Percentiles rank a stretch among this genome's conserved stretches.
These are phyloP conservation scores for Leucoraja ocellata DNA, from an alignment of 2,797 vertebrate genomes.

Conservation along the genomic window DNA sequence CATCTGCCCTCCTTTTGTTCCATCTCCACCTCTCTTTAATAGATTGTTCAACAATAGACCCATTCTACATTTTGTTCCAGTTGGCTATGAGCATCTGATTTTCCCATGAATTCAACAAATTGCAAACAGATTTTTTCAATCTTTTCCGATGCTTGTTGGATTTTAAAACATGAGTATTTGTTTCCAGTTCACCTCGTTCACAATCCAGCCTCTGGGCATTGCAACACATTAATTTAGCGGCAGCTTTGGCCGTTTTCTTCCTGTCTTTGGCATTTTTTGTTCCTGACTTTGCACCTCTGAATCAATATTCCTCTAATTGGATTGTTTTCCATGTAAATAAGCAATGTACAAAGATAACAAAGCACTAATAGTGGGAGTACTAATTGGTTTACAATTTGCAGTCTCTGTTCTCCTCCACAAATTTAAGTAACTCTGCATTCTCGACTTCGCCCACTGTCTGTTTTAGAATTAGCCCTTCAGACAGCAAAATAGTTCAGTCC, in stretches of 20 bases:
- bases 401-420: no score
- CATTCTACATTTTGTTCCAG: no score
- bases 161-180: neutral
- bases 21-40: no score
- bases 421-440: neutral
- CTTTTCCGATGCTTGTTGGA: neutral
- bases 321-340: neutral
- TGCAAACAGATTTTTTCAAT: neutral
- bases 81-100: no score
- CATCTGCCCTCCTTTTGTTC: no score
- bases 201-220: neutral
- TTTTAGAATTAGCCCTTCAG: neutral
- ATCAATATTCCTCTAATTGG: neutral
- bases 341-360: no score
- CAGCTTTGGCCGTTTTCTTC: neutral
- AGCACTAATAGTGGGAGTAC: no score
- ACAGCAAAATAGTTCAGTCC: neutral
- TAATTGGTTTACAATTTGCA: neutral
- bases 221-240: neutral
- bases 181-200: neutral
- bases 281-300: neutral
- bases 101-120: no score
- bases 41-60: no score
- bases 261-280: neutral
- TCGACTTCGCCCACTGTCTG: neutral